Conservation (phyloP, 2,888 invertebrate species). For the Esperia sulphurella region DNA sequence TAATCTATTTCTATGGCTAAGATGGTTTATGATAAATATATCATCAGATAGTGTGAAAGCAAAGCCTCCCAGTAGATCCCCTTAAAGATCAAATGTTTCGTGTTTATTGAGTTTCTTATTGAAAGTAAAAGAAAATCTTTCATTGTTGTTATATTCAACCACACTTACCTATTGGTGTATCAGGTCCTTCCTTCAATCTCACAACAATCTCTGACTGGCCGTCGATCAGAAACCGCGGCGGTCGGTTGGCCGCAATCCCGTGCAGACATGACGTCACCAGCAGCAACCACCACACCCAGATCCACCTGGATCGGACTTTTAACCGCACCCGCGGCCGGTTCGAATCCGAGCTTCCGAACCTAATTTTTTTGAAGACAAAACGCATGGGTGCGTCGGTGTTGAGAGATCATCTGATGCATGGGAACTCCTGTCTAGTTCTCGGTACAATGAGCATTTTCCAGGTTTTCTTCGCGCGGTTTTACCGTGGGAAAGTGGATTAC, state of each 20-base stretch:
- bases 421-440: constrained; percentile 37
- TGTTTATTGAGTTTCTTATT: too few species aligned
- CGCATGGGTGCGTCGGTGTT: constrained; percentile 14
- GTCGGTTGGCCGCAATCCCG: constrained; percentile 81
- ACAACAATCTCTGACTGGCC: constrained; percentile 95
- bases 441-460: constrained; percentile 60
- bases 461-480: constrained; percentile 66
- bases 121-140: too few species aligned
- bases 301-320: constrained; percentile 37
- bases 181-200: constrained; percentile 91
- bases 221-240: constrained; percentile 92
- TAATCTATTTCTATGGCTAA: too few species aligned
- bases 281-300: constrained; percentile 27
- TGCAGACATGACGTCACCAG: constrained; percentile 27
- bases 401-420: constrained; percentile 58
- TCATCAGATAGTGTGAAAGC: too few species aligned
- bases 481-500: constrained; percentile 52
- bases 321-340: constrained; percentile 60
- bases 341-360: constrained; percentile 12
- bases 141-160: too few species aligned
- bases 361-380: background rate
- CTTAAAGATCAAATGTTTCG: too few species aligned
- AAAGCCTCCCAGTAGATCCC: too few species aligned
- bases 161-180: constrained; percentile 89
- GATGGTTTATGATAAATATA: too few species aligned